phyloP scores from a whole-genome alignment of 2,797 vertebrate genomes.

The Gallinago nigripennis region DNA sequence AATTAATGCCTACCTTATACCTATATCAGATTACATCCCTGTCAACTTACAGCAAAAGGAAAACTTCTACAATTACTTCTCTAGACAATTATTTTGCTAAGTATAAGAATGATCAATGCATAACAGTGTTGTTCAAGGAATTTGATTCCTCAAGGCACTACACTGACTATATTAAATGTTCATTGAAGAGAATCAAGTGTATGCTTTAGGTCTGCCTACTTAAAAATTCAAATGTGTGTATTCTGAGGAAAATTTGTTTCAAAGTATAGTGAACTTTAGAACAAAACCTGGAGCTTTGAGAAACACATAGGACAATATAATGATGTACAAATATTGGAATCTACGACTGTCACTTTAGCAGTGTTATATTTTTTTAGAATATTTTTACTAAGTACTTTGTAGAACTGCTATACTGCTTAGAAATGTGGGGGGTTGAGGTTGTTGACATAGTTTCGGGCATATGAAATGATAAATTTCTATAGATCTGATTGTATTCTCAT shows the following conservation, averaged over 20 bases:
- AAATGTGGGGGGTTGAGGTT: background rate
- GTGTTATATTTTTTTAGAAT: background rate
- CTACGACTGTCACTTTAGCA: background rate
- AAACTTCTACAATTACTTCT: background rate
- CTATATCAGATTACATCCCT: background rate
- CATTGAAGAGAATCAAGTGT: background rate
- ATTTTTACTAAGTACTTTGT: background rate
- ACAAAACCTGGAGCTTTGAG: background rate
- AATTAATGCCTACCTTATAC: background rate
- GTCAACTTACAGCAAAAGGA: background rate
- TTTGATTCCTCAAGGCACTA: background rate
- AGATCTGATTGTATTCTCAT: background rate
- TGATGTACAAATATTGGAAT: background rate
- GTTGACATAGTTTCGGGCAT: background rate
- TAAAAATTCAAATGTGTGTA: background rate
- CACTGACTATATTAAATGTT: background rate
- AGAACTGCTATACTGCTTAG: background rate
- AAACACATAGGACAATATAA: background rate
- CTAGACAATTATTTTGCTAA: background rate
- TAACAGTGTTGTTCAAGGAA: background rate
- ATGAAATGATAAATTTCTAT: background rate
- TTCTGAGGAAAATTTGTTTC: background rate
- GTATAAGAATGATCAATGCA: background rate
- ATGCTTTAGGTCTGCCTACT: background rate
- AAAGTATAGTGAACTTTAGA: background rate